Evolutionary conservation across 1,140 invertebrate species (phyloP).

Genomic region (Drosophila pallidifrons): DNA sequence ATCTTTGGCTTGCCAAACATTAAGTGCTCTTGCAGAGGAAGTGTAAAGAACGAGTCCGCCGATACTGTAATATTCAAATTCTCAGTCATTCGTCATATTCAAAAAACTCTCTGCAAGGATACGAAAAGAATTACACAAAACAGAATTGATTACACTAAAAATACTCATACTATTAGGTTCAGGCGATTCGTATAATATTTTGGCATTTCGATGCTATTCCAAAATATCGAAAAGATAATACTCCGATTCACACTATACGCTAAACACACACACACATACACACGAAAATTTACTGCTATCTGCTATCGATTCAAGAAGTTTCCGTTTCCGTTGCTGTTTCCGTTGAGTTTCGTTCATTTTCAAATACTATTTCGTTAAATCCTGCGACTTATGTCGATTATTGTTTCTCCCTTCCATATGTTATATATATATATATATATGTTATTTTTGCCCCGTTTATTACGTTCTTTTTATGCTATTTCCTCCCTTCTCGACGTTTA

Average conservation of each 20-base stretch:
- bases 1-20: too few relatives aligned
- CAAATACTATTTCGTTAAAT: not conserved
- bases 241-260: conserved; percentile 5
- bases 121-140: not conserved
- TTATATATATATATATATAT: too few relatives aligned
- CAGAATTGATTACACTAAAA: not conserved
- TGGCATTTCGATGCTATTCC: not conserved
- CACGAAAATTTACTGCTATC: not conserved
- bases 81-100: too few relatives aligned
- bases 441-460: not conserved
- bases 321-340: not conserved
- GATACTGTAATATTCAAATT: too few relatives aligned
- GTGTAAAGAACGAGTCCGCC: not conserved
- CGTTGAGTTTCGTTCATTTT: not conserved
- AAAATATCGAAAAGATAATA: not conserved
- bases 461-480: not conserved
- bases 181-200: not conserved
- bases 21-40: too few relatives aligned
- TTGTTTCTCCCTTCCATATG: not conserved
- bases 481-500: not conserved
- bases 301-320: not conserved
- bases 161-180: not conserved
- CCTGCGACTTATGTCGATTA: not conserved
- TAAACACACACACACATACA: conserved; percentile 7
- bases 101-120: too few relatives aligned